Percentiles rank a stretch among this genome's conserved stretches.
phyloP scores from a whole-genome alignment of 1,140 invertebrate species.

The Polypedilum pembai region DNA sequence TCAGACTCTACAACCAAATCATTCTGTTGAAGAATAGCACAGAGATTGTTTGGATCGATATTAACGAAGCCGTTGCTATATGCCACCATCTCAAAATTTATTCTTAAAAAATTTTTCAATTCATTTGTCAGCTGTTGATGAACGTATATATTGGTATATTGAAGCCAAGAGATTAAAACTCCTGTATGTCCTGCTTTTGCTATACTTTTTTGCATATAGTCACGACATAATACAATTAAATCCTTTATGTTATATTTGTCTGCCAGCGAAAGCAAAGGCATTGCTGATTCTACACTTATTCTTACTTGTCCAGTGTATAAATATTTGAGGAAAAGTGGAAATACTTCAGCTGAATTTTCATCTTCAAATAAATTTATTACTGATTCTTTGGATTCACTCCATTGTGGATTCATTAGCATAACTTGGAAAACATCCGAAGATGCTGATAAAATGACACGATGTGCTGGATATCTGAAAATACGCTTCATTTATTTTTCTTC shows the following conservation, averaged over 20 bases:
- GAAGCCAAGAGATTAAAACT: conserved; percentile 80
- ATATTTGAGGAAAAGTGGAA: conserved; percentile 84
- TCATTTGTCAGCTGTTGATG: conserved; percentile 63
- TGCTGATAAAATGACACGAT: conserved; percentile 86
- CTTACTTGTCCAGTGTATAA: conserved; percentile 87
- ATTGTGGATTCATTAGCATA: conserved; percentile 90
- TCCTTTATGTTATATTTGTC: conserved; percentile 95
- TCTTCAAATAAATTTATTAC: conserved; percentile 78
- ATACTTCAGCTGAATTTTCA: conserved; percentile 71
- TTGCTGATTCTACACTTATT: conserved; percentile 71
- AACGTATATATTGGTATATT: conserved; percentile 76
- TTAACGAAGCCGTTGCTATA: conserved; percentile 70
- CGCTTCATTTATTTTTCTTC: neutral
- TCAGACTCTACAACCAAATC: conserved; percentile 87
- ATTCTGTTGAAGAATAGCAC: conserved; percentile 69
- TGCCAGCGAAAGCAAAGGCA: conserved; percentile 77
- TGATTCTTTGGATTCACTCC: conserved; percentile 82
- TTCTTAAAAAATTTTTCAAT: conserved; percentile 74
- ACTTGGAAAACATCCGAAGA: conserved; percentile 94
- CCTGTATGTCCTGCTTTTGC: conserved; percentile 72
- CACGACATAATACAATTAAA: conserved; percentile 69
- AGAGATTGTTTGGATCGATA: conserved; percentile 73
- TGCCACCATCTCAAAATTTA: conserved; percentile 82
- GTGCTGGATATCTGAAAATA: conserved; percentile 63
- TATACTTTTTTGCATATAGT: conserved; percentile 82